phyloP scores from a whole-genome alignment of 2,797 vertebrate species.

The Hydrolagus colliei region DNA sequence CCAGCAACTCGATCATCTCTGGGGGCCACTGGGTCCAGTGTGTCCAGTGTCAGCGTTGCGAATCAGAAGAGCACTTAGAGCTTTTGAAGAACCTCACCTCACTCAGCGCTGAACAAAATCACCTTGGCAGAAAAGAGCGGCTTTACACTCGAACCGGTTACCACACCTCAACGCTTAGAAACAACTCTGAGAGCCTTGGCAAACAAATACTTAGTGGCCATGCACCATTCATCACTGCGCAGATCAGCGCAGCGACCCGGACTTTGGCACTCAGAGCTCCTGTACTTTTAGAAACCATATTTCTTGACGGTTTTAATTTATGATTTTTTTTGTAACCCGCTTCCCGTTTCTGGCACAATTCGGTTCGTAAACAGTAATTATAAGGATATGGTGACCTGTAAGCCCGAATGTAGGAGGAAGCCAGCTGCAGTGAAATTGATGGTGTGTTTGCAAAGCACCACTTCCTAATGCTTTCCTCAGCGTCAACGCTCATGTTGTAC shows the following conservation, averaged over 20 bases:
- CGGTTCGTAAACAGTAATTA: neutral
- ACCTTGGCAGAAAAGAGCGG: neutral
- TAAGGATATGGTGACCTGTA: neutral
- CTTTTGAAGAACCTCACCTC: neutral
- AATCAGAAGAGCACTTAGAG: conserved; percentile 29
- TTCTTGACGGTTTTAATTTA: neutral
- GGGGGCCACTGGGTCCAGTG: conserved; percentile 30
- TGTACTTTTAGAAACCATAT: neutral
- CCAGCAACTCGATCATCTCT: conserved; percentile 26
- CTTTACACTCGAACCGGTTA: too few relatives aligned
- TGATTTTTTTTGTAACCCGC: neutral
- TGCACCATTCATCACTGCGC: neutral
- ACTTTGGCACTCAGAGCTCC: neutral
- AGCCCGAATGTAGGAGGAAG: neutral
- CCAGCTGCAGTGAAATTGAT: neutral
- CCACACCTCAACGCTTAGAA: conserved; percentile 27
- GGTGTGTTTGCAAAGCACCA: too few relatives aligned
- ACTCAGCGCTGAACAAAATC: neutral
- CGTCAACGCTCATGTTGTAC: too few relatives aligned
- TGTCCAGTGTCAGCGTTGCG: conserved; percentile 16
- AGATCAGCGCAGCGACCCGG: neutral
- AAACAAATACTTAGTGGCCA: neutral
- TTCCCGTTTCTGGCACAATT: neutral
- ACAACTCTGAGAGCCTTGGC: conserved; percentile 32
- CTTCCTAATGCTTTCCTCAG: too few relatives aligned